These are phyloP conservation scores for Ophion slaviceki DNA, from an alignment of 2,888 invertebrate species.

Conservation along the genomic window DNA sequence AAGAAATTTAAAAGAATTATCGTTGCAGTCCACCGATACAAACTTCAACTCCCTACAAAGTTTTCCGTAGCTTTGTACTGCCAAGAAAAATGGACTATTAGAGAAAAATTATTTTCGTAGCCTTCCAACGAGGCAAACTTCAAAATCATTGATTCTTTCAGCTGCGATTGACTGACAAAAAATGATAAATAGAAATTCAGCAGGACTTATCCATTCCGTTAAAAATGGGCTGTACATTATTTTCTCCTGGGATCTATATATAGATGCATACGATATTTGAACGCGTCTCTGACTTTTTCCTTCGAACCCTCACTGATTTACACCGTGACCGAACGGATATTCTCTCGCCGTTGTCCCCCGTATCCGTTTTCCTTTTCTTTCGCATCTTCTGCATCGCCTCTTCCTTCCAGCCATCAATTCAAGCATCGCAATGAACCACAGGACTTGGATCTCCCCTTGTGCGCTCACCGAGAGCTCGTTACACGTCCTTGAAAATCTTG, in stretches of 20 bases:
- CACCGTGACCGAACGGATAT: conserved; percentile 64
- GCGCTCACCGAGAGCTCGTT: conserved; percentile 35
- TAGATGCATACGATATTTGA: conserved; percentile 29
- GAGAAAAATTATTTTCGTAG: no score
- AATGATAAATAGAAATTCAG: neutral
- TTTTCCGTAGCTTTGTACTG: no score
- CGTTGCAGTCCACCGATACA: no score
- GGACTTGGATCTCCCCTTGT: conserved; percentile 36
- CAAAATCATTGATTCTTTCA: neutral
- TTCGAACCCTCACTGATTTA: conserved; percentile 54
- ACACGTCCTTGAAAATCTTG: conserved; percentile 50
- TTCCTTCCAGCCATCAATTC: conserved; percentile 28
- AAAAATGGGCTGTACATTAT: neutral
- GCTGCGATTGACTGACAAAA: neutral
- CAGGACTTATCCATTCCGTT: neutral
- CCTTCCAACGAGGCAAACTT: no score
- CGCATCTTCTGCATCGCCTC: conserved; percentile 25
- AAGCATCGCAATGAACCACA: conserved; percentile 31
- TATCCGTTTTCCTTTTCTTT: conserved; percentile 53
- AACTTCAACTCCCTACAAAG: no score
- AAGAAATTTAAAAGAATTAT: no score
- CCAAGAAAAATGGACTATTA: no score
- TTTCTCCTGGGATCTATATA: neutral
- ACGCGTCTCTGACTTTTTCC: conserved; percentile 44
- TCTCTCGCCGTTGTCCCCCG: conserved; percentile 45